Evolutionary conservation across 2,797 vertebrate genomes (phyloP), one percentile per base, ranked within the genome.

Genomic region (Ptychadena robeensis): DNA sequence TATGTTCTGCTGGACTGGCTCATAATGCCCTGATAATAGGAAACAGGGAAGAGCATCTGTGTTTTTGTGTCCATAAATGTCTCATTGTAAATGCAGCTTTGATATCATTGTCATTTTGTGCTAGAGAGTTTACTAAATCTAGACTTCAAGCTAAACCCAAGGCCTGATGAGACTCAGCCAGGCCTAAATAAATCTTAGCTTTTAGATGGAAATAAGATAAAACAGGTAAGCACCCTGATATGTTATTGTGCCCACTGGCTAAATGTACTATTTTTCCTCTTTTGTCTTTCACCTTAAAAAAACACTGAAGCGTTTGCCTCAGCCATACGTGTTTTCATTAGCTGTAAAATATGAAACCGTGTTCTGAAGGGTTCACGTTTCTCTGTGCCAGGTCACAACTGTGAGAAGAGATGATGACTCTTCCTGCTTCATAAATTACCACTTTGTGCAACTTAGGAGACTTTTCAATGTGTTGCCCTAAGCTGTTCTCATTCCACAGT

Each of bases 251-350:
- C 86, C 89, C 87, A 88, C 76, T 85, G 89, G 91, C 90, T 92
- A 92, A 91, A 90, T 88, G 88, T 87, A 89, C 81, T 9, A 90
- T 93, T 92, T n/a, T 89, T 81, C 82, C 86, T 89, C 88, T 87
- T 71, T 86, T 93, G 88, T 92, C 92, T 92, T 87, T 89, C 87
- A 85, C 90, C 91, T 89, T 89, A 91, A 93, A 93, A 93, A 91
- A n/a, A n/a, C n/a, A 87, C 91, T 88, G 86, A 90, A 86, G 86
- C 83, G 34, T 8, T 76, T 88, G 82, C 73, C 73, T 61, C 28
- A 73, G 64, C 81, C 83, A 90, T 87, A 85, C 89, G 89, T 89
- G 86, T 90, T 91, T 88, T 91, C 86, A 92, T 92, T 92, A 92
- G 85, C 77, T 0, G 0, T 86, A 86, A 90, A 88, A 86, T 88